phyloP scores from a whole-genome alignment of 2,888 invertebrate species.

The Pandemis corylana region DNA sequence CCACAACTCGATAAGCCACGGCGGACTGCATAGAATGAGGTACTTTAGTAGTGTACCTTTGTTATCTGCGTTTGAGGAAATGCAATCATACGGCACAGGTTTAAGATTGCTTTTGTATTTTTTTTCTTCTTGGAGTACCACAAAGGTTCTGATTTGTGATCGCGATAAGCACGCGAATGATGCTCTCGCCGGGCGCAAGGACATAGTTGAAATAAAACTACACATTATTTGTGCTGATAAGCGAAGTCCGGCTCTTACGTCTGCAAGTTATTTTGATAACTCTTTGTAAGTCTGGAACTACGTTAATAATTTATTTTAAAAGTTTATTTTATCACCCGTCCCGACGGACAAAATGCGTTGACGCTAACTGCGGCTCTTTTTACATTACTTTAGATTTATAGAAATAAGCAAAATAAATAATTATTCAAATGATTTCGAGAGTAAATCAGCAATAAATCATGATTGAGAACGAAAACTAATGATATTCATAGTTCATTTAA shows the following conservation, averaged over 20 bases:
- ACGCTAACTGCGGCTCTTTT: no score
- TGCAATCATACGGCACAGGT: conserved; percentile 57
- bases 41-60: conserved; percentile 64
- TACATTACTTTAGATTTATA: not conserved
- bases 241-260: conserved; percentile 56
- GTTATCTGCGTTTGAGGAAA: conserved; percentile 61
- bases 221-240: conserved; percentile 63
- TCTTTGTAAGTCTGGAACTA: conserved; percentile 41
- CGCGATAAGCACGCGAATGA: conserved; percentile 75
- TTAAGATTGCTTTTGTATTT: conserved; percentile 63
- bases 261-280: conserved; percentile 58
- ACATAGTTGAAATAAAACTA: conserved; percentile 75
- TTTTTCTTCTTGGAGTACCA: conserved; percentile 61
- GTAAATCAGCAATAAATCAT: conserved; percentile 11
- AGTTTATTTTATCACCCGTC: conserved; percentile 33
- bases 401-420: not conserved
- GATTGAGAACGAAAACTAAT: conserved; percentile 4
- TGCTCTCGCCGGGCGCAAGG: conserved; percentile 72
- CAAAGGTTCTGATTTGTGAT: conserved; percentile 75
- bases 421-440: not conserved
- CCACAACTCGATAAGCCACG: conserved; percentile 69
- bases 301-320: conserved; percentile 38
- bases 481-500: conserved; percentile 7
- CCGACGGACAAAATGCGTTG: not conserved
- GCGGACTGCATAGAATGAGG: conserved; percentile 68